Evolutionary conservation across 2,113 vertebrate genomes (phyloP), one percentile per base, ranked within the genome.

Genomic region (Australoheros scitulus): DNA sequence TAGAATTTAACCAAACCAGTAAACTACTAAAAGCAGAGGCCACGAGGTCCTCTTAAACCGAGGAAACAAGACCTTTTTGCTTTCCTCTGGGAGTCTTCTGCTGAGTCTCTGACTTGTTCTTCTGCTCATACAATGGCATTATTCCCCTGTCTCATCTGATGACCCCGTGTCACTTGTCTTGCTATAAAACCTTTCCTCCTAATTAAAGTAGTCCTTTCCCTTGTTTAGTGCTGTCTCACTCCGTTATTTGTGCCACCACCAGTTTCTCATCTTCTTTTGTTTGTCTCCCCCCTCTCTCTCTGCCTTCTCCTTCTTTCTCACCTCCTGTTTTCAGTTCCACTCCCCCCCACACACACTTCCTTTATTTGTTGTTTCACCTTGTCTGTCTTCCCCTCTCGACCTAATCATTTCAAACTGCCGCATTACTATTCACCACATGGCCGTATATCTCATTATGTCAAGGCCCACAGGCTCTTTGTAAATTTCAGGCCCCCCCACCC

Each of bases 361-460:
- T 52, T 24, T 52, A 43, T 76, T 83, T 63, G 36, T 75, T 72
- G 50, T 74, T 74, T 86, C 86, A 85, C 79, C 82, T 81, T 83
- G 80, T 81, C 81, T 52, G 68, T 55, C 59, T 64, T 75, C 57
- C 81, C 55, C 34, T 6, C 24, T 77, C 15, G 17, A 82, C 82
- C 86, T 84, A 82, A 84, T 90, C 68, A 57, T 78, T 74, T 79
- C 77, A 90, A 93, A 92, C 84, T 61, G 77, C 50, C 20, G 56
- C 83, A 93, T 94, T 93, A 74, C 86, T 85, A 92, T 94, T 92
- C 90, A 77, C 81, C 77, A 79, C 91, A 83, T 87, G 81, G 55
- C 56, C 11, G 68, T 92, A 81, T 89, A 89, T 94, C 87, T 93
- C 85, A 91, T 95, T 93, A 92, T 58, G 80, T 79, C 32, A 1